Base-by-base conservation (phyloP, 2,888 invertebrate genomes). In the Oscheius sp. region DNA sequence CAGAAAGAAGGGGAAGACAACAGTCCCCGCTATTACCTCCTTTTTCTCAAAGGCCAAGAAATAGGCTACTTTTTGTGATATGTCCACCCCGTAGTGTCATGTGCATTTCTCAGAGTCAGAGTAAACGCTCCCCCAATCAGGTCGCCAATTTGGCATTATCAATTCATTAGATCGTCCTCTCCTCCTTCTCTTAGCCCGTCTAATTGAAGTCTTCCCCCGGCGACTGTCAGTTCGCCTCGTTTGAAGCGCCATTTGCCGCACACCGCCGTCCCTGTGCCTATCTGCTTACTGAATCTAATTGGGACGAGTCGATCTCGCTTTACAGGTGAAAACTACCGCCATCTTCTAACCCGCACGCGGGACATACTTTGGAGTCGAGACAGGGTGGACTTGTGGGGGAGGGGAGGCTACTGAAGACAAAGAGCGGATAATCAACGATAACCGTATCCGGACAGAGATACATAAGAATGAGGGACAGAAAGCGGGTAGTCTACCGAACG, bases 241-340 rank as follows among this genome's bases (percentile, higher is more conserved):
- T 63, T 63, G 63, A 47, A n/a, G 48, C 32, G 73, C 53, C 73
- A 51, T 73, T 73, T 73, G 51, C 73, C 73, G 73, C 73, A 42
- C 42, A 73, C 73, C 32, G 50, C 33, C 59, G 48, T 11, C 35
- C 68, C 33, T 35, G 13, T 21, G 21, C 21, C 55, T 63, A 62
- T 62, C 73, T 63, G 21, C n/a, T 57, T 35, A 29, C 29, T 42
- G 59, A 72, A 73, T 63, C 63, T 73, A 73, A 73, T 73, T 73
- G 37, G 73, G 59, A 48, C 73, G 72, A 53, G 59, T 33, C 42
- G 3, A 3, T 42, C 42, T 21, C 21, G 21, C 21, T 11, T 13
- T 33, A 57, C 73, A 72, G 71, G 60, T 60, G 71, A 59, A 53
- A 70, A 57, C 47, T 58, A 70, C 60, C 60, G 73, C 62, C 53